Evolutionary conservation across 2,888 invertebrate species (phyloP).

Genomic region (Perizoma flavofasciatum): DNA sequence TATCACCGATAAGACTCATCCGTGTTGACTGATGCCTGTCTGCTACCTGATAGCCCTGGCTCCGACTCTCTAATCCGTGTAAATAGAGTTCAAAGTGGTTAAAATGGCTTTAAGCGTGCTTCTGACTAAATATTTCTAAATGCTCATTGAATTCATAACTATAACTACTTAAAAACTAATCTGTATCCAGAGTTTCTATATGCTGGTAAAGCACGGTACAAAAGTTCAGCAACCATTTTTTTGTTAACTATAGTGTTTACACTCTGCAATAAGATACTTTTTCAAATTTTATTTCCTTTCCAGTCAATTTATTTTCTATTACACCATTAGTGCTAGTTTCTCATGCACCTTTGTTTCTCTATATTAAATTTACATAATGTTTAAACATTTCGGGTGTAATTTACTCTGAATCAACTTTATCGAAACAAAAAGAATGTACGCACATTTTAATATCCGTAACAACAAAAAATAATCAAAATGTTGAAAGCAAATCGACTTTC

Average conservation of each 20-base stretch:
- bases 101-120: neutral
- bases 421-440: conserved; percentile 56
- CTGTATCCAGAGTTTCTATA: too few species aligned
- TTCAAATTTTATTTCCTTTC: too few species aligned
- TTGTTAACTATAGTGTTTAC: too few species aligned
- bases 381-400: conserved; percentile 30
- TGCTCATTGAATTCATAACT: too few species aligned
- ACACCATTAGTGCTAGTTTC: too few species aligned
- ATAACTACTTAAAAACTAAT: neutral
- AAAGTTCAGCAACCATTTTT: too few species aligned
- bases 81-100: conserved; percentile 43
- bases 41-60: conserved; percentile 65
- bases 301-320: too few species aligned
- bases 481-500: conserved; percentile 74
- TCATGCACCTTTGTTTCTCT: neutral
- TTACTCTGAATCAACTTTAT: conserved; percentile 66
- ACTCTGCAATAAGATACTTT: too few species aligned
- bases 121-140: too few species aligned
- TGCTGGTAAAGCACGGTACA: too few species aligned
- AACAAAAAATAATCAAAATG: conserved; percentile 71
- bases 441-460: conserved; percentile 50
- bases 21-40: conserved; percentile 66
- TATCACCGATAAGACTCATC: conserved; percentile 55
- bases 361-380: conserved; percentile 11
- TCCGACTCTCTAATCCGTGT: conserved; percentile 48